These are phyloP conservation scores for Montipora sp. DNA, from an alignment of 64 coral and sea anemone species.

Conservation along the genomic window DNA sequence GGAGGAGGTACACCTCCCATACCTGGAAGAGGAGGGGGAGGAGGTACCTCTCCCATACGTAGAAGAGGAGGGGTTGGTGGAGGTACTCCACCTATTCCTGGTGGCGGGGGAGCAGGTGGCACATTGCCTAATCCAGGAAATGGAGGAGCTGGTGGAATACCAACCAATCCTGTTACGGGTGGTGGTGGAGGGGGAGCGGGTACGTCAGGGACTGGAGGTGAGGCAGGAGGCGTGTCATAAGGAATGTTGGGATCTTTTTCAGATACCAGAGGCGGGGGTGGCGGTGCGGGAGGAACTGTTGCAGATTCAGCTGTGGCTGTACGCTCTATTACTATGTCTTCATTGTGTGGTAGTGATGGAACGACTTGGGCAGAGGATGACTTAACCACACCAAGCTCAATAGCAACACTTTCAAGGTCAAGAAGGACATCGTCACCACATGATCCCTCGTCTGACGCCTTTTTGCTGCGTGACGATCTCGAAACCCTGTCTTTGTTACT, in stretches of 20 bases:
- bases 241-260: constrained; percentile 22
- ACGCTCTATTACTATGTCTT: not conserved
- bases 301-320: constrained; percentile 27
- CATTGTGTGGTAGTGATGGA: not conserved
- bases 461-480: not conserved
- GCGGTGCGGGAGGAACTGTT: constrained; percentile 15
- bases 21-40: constrained; percentile 59
- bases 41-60: constrained; percentile 58
- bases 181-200: constrained; percentile 42
- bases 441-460: not conserved
- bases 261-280: constrained; percentile 15
- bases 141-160: constrained; percentile 61
- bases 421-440: constrained; percentile 6
- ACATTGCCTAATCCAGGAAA: constrained; percentile 67
- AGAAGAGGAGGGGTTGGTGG: constrained; percentile 61
- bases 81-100: constrained; percentile 69
- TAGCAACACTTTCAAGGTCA: constrained; percentile 54
- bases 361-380: not conserved
- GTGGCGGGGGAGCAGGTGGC: constrained; percentile 78
- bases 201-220: constrained; percentile 17
- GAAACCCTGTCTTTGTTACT: not conserved
- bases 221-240: not conserved
- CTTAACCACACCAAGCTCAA: constrained; percentile 16
- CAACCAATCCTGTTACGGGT: constrained; percentile 10
- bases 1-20: constrained; percentile 58